These are phyloP conservation scores for Aphidoletes aphidimyza DNA, from an alignment of 2,888 invertebrate genomes.

Conservation along the genomic window DNA sequence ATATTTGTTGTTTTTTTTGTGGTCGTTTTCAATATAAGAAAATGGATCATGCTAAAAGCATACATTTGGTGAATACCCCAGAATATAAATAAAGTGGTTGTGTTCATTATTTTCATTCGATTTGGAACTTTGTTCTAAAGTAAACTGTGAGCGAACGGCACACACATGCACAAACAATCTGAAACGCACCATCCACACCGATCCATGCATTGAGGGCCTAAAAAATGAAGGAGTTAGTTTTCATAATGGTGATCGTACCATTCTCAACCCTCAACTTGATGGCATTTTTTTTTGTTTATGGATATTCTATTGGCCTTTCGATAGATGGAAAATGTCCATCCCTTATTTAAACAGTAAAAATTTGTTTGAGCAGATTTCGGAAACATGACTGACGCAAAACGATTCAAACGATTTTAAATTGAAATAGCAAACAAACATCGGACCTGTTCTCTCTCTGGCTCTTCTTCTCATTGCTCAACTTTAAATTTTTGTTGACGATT, in stretches of 20 bases:
- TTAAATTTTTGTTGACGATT: constrained; percentile 16
- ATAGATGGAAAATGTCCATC: neutral
- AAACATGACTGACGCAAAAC: neutral
- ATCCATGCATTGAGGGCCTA: too few relatives aligned
- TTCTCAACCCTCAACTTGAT: neutral
- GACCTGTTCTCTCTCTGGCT: neutral
- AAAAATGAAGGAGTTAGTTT: neutral
- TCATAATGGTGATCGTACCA: neutral
- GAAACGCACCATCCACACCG: neutral
- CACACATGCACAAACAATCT: too few relatives aligned
- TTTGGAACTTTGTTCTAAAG: constrained; percentile 20
- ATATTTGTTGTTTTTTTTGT: too few relatives aligned
- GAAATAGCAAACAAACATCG: neutral
- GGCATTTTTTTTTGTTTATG: neutral
- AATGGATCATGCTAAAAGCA: constrained; percentile 11
- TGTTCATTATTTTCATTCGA: constrained; percentile 31
- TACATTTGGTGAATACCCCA: constrained; percentile 10
- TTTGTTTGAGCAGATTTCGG: neutral
- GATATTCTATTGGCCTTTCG: neutral
- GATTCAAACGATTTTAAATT: neutral
- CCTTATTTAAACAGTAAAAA: neutral
- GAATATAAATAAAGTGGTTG: constrained; percentile 9
- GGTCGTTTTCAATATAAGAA: constrained; percentile 22
- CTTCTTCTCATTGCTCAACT: too few relatives aligned
- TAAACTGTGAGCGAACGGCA: neutral